Base-by-base conservation (phyloP, 2,888 invertebrate species). In the Globia sparganii region DNA sequence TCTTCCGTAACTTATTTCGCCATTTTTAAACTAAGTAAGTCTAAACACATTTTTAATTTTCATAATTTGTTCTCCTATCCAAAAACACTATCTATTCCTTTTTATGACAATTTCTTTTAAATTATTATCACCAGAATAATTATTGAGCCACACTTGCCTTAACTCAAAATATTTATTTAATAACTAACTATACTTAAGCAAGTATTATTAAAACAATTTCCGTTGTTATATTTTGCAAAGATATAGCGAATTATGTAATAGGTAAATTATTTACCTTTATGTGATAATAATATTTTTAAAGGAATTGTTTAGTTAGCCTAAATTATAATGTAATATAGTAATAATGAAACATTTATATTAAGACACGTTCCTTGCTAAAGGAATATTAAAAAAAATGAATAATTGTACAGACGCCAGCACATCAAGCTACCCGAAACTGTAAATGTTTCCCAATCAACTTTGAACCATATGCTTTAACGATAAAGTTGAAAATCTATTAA, bases 121-220 rank as follows among this genome's bases (percentile, higher is more conserved):
- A 68, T 62, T 40, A 72, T 66, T 64, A 9, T 74, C 43, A 64
- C 62, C 56, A 37, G n/a, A 81, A 66, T 67, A n/a, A 53, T 43
- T 18, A 70, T 58, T 15, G 15, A 73, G 78, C 80, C 78, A 62
- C 61, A 72, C 76, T 84, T 88, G 82, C 88, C 88, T 78, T 28
- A 72, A 65, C 58, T 28, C 2, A 46, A 58, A 73, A 58, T 65
- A 61, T 73, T 6, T 74, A 56, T 67, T 58, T 75, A 62, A 37
- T 72, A 66, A 71, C 15, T 49, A 56, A 28, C 71, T 53, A 62
- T 69, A 34, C 25, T 5, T 2, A 77, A 72, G 34, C 61, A 77
- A 88, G 86, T 86, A 88, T 88, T 86, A 88, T 77, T 79, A 61
- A 70, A 79, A 25, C 61, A 77, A 76, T 70, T 28, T 74, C n/a